Base-by-base conservation (phyloP, 2,888 invertebrate genomes). In the Fragum sueziense region DNA sequence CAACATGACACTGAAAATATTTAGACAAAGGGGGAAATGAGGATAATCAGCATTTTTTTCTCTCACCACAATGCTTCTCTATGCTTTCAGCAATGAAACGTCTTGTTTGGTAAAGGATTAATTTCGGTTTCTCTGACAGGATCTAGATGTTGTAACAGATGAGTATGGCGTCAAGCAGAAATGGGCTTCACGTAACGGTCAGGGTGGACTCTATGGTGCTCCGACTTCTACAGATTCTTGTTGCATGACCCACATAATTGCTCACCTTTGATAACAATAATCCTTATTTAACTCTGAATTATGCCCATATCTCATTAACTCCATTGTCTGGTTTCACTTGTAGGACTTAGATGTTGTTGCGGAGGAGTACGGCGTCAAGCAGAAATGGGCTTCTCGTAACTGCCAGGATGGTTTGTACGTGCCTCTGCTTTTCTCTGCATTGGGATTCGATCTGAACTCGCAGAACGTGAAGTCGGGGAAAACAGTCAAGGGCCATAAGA, bases 321-420 rank as follows among this genome's bases (percentile, higher is more conserved):
- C n/a, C n/a, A n/a, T n/a, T n/a, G n/a, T n/a, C n/a, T n/a, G n/a
- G n/a, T n/a, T n/a, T n/a, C n/a, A n/a, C n/a, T n/a, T n/a, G 0
- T 68, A 88, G 88, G 84, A 71, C 27, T 54, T 81, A n/a, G 65
- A 73, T 1, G 78, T 85, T 33, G 86, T 79, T n/a, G 62, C 74
- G 1, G 73, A 59, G 0, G 74, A 74, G 2, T 71, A 78, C n/a
- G 77, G 74, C 11, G 80, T 87, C 14, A 59, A 70, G 11, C 59
- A 71, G 29, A 75, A 73, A 22, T 90, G 79, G 75, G 90, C 88
- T 0, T 89, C 90, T 2, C 80, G 84, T 25, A 85, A 90, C 76
- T 90, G 89, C 54, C 84, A 89, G 72, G 87, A 88, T 72, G 89
- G 89, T 0, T 79, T 90, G 3, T 91, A 89, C 79, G 86, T 89